Base-by-base conservation (phyloP, 2,113 vertebrate species). In the Picathartes gymnocephalus region DNA sequence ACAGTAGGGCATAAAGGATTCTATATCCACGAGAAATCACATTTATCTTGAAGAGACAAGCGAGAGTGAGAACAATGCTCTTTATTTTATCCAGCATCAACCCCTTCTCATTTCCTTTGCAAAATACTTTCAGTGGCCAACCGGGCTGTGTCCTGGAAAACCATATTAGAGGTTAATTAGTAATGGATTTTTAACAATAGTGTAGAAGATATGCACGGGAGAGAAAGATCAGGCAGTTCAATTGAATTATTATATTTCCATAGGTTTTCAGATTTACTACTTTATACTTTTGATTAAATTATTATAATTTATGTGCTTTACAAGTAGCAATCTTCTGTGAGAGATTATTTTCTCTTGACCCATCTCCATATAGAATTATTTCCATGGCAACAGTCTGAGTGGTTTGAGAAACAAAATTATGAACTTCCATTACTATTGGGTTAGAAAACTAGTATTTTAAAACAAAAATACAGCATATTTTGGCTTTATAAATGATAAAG, bases 231-330 rank as follows among this genome's bases (percentile, higher is more conserved):
- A 78, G 64, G 33, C 31, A 76, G 80, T 72, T 92, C 80, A 94
- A 95, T 51, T 96, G 77, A 95, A 89, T 94, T 93, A 83, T 86
- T 95, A 76, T 81, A 77, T 70, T 94, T 92, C 40, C 51, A 79
- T 57, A 82, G 77, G 39, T 90, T 92, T 90, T 89, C 51, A 80
- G 78, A 97, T 80, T 66, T 89, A 85, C 56, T 86, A 71, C 85
- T 77, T 85, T 74, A 88, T 79, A 78, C 40, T 96, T 95, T 83
- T 91, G 88, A 95, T 96, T 88, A 96, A 92, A 95, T 93, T 92
- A 95, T 95, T 95, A 57, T 90, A 93, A 96, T 93, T 83, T 91
- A 92, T 96, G 90, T 90, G 74, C 66, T 95, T 96, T 95, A 87
- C 71, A 93, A 94, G 80, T 82, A 96, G 57, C 64, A 90, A 37